Evolutionary conservation across 2,113 vertebrate genomes (phyloP).

Genomic region (Hippocampus zosterae): DNA sequence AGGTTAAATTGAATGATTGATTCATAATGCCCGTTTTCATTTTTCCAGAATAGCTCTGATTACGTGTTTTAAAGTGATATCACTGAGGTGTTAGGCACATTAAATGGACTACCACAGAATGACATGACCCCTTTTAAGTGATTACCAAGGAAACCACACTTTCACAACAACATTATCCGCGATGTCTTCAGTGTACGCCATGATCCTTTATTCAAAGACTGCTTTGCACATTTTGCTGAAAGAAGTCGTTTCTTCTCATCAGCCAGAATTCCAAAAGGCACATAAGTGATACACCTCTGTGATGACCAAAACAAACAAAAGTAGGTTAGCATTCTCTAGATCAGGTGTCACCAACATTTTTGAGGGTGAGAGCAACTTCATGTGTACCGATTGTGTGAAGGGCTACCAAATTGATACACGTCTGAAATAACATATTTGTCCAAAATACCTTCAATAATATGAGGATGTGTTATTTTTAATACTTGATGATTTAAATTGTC

Average conservation of each 20-base stretch:
- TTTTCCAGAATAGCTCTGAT: conserved; percentile 10
- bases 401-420: too few species aligned
- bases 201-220: conserved; percentile 12
- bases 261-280: not conserved
- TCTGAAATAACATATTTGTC: too few species aligned
- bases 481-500: too few species aligned
- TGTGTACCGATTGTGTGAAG: too few species aligned
- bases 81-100: conserved; percentile 9
- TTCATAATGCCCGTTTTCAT: conserved; percentile 1
- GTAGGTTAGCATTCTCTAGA: not conserved
- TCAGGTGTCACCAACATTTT: too few species aligned
- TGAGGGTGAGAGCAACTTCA: too few species aligned
- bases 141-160: conserved; percentile 6
- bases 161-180: conserved; percentile 10
- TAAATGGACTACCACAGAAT: conserved; percentile 3
- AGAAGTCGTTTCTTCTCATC: not conserved
- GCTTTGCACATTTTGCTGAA: conserved; percentile 4
- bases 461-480: too few species aligned
- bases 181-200: conserved; percentile 18
- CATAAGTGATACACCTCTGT: not conserved
- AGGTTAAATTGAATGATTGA: conserved; percentile 7
- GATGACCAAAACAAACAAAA: not conserved
- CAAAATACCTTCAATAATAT: too few species aligned
- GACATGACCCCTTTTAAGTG: conserved; percentile 17
- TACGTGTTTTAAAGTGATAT: not conserved